Evolutionary conservation across 2,797 vertebrate species (phyloP).

Genomic region (Mormyrus hasselquistii): DNA sequence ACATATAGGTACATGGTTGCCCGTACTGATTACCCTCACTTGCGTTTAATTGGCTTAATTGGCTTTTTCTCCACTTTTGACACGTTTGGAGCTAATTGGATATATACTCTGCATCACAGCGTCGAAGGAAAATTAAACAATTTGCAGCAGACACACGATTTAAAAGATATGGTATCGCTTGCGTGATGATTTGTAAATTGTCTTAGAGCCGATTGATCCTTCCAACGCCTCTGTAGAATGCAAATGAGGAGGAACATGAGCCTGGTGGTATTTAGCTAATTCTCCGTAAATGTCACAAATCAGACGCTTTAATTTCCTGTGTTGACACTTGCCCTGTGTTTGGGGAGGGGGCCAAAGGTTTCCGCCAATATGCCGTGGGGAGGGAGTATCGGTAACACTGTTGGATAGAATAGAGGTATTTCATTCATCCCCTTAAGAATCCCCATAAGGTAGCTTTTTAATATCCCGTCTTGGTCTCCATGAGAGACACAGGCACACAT

Average conservation of each 20-base stretch:
- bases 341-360: neutral
- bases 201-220: neutral
- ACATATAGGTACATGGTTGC: neutral
- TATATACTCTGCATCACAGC: neutral
- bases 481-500: neutral
- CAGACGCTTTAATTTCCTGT: neutral
- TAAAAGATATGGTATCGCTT: neutral
- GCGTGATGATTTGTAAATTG: neutral
- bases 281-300: slow-evolving; percentile 24
- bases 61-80: neutral
- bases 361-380: neutral
- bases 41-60: neutral
- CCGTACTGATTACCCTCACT: neutral
- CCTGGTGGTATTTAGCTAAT: slow-evolving; percentile 2
- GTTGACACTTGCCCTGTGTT: neutral
- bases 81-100: neutral
- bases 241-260: neutral
- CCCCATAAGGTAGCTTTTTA: neutral
- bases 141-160: neutral
- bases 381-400: neutral
- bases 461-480: neutral
- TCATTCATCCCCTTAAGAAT: neutral
- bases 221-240: neutral
- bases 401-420: neutral
- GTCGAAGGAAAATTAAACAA: neutral